Percentiles rank a stretch among this genome's conserved stretches.
Evolutionary conservation across 2,888 invertebrate species (phyloP).

Genomic region (Cyaniris semiargus): DNA sequence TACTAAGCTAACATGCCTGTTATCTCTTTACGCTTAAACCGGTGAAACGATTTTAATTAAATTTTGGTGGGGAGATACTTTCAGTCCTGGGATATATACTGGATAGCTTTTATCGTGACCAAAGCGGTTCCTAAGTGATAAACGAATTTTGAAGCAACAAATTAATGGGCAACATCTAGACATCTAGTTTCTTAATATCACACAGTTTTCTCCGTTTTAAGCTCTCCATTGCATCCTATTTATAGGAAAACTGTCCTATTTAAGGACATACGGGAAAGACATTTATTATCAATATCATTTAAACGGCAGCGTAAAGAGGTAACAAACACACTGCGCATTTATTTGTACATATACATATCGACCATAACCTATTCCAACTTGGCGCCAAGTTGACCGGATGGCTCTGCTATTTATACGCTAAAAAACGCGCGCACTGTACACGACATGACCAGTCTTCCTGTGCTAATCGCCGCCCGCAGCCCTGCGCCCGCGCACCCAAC

Average conservation of each 20-base stretch:
- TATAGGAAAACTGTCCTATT: background rate
- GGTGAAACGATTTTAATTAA: too few species aligned
- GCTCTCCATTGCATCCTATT: too few species aligned
- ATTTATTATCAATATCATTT: background rate
- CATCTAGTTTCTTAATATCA: too few species aligned
- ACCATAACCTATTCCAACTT: constrained; percentile 50
- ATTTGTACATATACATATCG: constrained; percentile 33
- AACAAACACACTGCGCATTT: background rate
- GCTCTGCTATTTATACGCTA: constrained; percentile 47
- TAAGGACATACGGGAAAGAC: too few species aligned
- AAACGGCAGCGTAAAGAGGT: background rate
- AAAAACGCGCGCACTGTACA: constrained; percentile 52
- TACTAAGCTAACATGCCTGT: too few species aligned
- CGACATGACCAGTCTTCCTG: constrained; percentile 66
- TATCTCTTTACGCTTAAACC: too few species aligned
- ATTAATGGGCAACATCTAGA: background rate
- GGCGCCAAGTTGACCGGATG: constrained; percentile 48
- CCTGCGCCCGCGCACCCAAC: background rate
- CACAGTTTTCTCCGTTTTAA: too few species aligned
- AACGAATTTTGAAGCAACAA: background rate
- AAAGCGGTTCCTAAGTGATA: too few species aligned
- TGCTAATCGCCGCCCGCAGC: constrained; percentile 68
- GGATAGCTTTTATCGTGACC: too few species aligned
- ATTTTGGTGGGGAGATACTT: too few species aligned
- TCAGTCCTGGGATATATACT: too few species aligned